phyloP scores from a whole-genome alignment of 1,140 invertebrate species.

The Drosophila guanche region DNA sequence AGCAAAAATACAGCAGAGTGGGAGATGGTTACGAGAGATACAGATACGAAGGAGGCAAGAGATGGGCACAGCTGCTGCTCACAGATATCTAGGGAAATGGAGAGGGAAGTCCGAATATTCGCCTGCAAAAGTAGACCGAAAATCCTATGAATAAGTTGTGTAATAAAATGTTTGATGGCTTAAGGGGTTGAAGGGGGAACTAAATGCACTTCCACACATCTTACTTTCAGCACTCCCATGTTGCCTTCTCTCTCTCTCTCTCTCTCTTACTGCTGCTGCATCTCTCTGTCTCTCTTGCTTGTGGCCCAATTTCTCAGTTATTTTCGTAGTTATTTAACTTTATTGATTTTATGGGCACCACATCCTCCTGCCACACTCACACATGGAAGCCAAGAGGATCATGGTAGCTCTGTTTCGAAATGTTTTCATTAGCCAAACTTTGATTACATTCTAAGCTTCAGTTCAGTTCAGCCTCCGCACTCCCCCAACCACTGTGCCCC shows the following conservation, averaged over 20 bases:
- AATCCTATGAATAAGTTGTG: too few species aligned
- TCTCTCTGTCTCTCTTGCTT: background rate
- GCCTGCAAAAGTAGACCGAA: too few species aligned
- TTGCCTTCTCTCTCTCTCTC: too few species aligned
- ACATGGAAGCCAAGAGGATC: conserved; percentile 6
- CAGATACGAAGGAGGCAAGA: background rate
- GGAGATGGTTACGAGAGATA: too few species aligned
- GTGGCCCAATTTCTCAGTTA: conserved; percentile 67
- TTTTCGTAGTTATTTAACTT: conserved; percentile 67
- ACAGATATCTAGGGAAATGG: too few species aligned
- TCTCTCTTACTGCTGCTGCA: too few species aligned
- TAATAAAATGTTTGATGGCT: too few species aligned
- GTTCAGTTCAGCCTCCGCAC: conserved; percentile 4
- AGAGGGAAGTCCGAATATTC: too few species aligned
- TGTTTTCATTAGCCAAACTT: conserved; percentile 72
- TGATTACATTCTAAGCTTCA: conserved; percentile 57
- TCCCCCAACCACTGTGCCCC: background rate
- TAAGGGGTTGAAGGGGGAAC: too few species aligned
- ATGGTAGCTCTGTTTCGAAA: conserved; percentile 55
- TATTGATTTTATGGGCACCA: conserved; percentile 71
- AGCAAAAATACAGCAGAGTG: conserved; percentile 30
- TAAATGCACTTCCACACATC: too few species aligned
- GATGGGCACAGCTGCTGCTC: conserved; percentile 27
- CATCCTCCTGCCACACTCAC: background rate
- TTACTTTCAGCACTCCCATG: too few species aligned